Evolutionary conservation across 2,797 vertebrate genomes (phyloP).

Genomic region (Pachyuromys duprasi): DNA sequence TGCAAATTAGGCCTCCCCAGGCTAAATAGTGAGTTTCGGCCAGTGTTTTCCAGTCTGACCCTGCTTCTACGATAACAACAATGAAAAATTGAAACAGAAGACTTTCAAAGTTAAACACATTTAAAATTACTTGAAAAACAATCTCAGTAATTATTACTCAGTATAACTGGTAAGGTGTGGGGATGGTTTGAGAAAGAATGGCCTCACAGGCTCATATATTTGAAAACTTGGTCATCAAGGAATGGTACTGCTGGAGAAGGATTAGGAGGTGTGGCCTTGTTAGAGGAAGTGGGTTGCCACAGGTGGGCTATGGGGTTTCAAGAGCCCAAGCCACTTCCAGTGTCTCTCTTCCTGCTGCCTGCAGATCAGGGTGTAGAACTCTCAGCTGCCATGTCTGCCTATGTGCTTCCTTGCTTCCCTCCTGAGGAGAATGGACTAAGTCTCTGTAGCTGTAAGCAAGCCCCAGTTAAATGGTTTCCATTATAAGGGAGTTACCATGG

Average conservation of each 20-base stretch:
- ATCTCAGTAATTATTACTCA: conserved; percentile 62
- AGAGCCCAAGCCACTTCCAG: not conserved
- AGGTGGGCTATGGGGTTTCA: not conserved
- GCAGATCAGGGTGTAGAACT: not conserved
- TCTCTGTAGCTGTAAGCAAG: not conserved
- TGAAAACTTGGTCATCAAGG: not conserved
- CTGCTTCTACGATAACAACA: not conserved
- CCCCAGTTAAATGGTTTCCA: not conserved
- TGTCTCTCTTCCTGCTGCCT: not conserved
- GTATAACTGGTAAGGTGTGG: conserved; percentile 51
- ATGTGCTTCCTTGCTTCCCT: not conserved
- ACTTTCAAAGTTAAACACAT: conserved; percentile 66
- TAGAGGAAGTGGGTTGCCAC: not conserved
- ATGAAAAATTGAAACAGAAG: not conserved
- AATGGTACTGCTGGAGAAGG: not conserved
- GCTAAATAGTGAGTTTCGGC: not conserved
- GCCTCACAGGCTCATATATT: not conserved
- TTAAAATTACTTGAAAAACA: conserved; percentile 16
- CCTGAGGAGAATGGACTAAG: not conserved
- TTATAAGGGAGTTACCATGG: not conserved
- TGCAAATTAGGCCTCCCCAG: not conserved
- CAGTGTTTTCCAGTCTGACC: not conserved
- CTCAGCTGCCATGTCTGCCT: not conserved
- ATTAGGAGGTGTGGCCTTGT: not conserved
- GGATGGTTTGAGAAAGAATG: not conserved